Percentiles rank a stretch among this genome's conserved stretches.
Conservation (phyloP, 2,888 invertebrate species). For the Agrotis puta region DNA sequence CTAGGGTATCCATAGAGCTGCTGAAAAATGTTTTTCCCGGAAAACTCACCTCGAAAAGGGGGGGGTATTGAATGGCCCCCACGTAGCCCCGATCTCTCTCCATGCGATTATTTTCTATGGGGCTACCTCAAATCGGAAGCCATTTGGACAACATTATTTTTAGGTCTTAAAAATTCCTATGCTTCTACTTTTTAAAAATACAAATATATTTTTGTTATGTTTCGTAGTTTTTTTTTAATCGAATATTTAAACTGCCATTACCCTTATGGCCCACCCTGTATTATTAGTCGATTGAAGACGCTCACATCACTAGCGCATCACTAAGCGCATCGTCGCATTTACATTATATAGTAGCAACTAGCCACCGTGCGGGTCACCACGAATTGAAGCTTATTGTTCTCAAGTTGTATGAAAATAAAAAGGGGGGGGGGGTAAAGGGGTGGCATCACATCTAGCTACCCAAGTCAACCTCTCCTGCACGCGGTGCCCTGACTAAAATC, state of each 20-base stretch:
- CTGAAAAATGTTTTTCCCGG: slow-evolving; percentile 9
- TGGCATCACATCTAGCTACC: neutral
- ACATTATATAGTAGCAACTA: too few species aligned
- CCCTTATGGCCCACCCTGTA: slow-evolving; percentile 2
- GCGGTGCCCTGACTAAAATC: too few species aligned
- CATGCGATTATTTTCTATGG: slow-evolving; percentile 51
- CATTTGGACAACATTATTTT: slow-evolving; percentile 15
- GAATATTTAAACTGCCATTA: slow-evolving; percentile 4
- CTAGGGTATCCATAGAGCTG: slow-evolving; percentile 6
- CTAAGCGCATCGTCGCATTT: too few species aligned
- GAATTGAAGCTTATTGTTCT: too few species aligned
- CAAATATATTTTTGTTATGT: neutral
- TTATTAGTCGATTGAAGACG: too few species aligned
- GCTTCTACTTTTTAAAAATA: neutral
- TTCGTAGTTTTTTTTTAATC: slow-evolving; percentile 2
- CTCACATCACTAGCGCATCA: too few species aligned
- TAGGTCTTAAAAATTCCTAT: slow-evolving; percentile 8
- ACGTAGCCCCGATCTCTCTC: slow-evolving; percentile 37
- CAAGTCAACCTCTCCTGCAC: neutral
- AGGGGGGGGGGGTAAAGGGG: too few species aligned
- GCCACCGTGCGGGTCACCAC: too few species aligned
- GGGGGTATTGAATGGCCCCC: slow-evolving; percentile 7
- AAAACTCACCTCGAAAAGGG: slow-evolving; percentile 3
- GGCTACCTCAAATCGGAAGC: slow-evolving; percentile 56
- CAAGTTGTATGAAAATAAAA: too few species aligned